Evolutionary conservation across 1,140 invertebrate species (phyloP).

Genomic region (Heliconius hewitsoni): DNA sequence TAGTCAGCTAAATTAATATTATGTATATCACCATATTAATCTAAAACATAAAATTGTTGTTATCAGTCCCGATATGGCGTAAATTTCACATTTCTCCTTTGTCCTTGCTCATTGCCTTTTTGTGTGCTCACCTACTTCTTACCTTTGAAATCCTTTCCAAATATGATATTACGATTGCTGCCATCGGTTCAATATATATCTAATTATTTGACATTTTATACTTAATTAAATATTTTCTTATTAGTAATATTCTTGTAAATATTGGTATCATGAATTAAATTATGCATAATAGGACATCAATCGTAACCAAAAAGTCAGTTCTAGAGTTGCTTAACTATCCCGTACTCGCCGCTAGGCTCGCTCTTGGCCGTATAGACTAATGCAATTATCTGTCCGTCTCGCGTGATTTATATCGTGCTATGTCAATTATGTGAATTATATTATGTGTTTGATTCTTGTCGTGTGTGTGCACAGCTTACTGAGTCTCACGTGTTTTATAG

Average conservation of each 20-base stretch:
- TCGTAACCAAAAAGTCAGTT: background rate
- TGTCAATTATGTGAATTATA: slow-evolving; percentile 58
- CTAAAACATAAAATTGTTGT: background rate
- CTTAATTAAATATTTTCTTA: too few species aligned
- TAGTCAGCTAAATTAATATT: background rate
- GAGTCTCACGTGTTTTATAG: background rate
- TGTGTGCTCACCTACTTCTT: slow-evolving; percentile 47
- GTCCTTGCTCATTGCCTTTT: slow-evolving; percentile 64
- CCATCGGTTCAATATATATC: background rate
- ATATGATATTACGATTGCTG: background rate
- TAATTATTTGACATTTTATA: background rate
- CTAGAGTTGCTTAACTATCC: background rate
- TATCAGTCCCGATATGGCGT: slow-evolving; percentile 9
- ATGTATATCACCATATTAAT: slow-evolving; percentile 4
- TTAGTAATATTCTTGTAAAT: too few species aligned
- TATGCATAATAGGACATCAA: background rate
- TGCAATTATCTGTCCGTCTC: slow-evolving; percentile 50
- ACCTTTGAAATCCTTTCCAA: background rate
- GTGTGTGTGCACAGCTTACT: slow-evolving; percentile 36
- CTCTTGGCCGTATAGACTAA: slow-evolving; percentile 40
- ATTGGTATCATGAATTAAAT: too few species aligned
- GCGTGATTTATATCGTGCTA: slow-evolving; percentile 49
- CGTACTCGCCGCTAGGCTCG: slow-evolving; percentile 38
- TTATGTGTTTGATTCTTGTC: slow-evolving; percentile 29
- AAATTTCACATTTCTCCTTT: slow-evolving; percentile 26